Conservation (phyloP, 2,888 invertebrate species). For the Lycocerus yunnanus region DNA sequence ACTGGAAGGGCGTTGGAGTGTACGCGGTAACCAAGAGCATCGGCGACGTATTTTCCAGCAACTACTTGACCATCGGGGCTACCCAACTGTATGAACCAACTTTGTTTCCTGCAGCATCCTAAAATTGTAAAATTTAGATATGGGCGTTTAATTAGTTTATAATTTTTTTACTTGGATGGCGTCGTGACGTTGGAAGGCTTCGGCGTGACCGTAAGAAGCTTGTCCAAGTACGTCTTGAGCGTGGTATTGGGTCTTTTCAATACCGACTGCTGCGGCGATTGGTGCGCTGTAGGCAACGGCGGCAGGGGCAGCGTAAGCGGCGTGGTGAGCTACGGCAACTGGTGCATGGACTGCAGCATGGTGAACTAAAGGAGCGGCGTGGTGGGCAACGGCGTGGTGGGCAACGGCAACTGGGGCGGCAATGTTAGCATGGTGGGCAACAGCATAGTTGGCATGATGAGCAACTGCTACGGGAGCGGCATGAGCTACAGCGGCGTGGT, state of each 20-base stretch:
- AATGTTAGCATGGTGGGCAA: not conserved
- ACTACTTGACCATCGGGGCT: constrained; percentile 54
- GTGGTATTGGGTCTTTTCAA: constrained; percentile 52
- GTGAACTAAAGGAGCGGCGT: constrained; percentile 11
- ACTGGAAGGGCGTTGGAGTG: constrained; percentile 56
- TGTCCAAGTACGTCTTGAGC: constrained; percentile 54
- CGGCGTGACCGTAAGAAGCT: constrained; percentile 52
- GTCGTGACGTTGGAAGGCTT: constrained; percentile 51
- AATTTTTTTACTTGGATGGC: constrained; percentile 46
- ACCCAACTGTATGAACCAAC: constrained; percentile 56
- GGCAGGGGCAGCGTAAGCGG: constrained; percentile 39
- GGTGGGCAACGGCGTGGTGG: not conserved
- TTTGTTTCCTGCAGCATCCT: constrained; percentile 54
- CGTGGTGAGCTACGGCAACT: constrained; percentile 26
- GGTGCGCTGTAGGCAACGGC: constrained; percentile 33
- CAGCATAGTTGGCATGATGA: not conserved
- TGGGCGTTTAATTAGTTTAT: not conserved
- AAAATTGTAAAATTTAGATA: not conserved
- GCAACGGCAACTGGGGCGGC: not conserved
- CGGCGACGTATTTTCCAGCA: constrained; percentile 56
- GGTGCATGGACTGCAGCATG: constrained; percentile 38
- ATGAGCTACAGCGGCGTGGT: not conserved
- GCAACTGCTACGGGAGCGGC: not conserved
- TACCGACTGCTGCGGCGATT: constrained; percentile 35
- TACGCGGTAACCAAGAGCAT: constrained; percentile 54